Evolutionary conservation across 2,113 vertebrate genomes (phyloP), one percentile per base, ranked within the genome.

Genomic region (Pelvicachromis taeniatus): DNA sequence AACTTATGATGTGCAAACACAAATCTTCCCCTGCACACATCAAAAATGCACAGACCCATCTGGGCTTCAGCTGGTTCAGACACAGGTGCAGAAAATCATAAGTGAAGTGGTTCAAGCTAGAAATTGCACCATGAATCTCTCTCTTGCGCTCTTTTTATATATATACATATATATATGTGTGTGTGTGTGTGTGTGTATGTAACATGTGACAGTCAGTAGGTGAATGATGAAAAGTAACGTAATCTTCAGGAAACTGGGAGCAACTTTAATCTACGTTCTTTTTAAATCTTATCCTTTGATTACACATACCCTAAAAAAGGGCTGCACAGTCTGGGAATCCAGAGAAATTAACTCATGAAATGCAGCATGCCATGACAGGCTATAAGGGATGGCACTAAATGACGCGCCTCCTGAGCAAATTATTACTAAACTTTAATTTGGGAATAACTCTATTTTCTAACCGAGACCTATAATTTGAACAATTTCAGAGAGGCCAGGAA

Each of bases 341-440:
- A 42, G 23, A 73, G n/a, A 73, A 78, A 81, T 85, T 2, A 80
- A 79, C 29, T 61, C 63, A 80, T 86, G 78, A 78, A 78, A 80
- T 63, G 65, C n/a, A 75, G 38, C 19, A 35, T n/a, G 50, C 70
- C n/a, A 35, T 73, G 82, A 53, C 79, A 80, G 73, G 35, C 19
- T 75, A 54, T 12, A 26, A 38, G 59, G 59, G 55, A 84, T 45
- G 80, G 75, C 56, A 85, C 26, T 17, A 81, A 84, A 78, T 53
- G 81, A 80, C 52, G 81, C 56, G 78, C 45, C 31, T 77, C 19
- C n/a, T 23, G 33, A 83, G 35, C 84, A 73, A 84, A 82, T 65
- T 33, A 82, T 82, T 56, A 86, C 79, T 75, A 80, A 87, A 85
- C 4, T 33, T 65, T 52, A 13, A 55, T 75, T 33, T 73, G 52